Conservation (phyloP, 2,797 vertebrate species). For the Syncerus caffer region DNA sequence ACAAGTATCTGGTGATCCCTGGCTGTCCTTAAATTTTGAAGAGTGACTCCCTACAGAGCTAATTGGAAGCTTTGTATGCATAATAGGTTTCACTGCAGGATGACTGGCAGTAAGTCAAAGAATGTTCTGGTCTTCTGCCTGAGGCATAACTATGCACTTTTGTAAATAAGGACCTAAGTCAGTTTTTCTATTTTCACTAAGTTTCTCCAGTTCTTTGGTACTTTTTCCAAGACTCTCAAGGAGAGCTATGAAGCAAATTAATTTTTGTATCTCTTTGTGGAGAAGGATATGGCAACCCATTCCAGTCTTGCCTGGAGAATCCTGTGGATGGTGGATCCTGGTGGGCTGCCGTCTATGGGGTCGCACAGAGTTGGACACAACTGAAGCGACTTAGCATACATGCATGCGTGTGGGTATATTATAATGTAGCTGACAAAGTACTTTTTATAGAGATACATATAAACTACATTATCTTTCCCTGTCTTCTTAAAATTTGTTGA, state of each 20-base stretch:
- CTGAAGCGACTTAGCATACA: no score
- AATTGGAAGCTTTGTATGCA: constrained; percentile 18
- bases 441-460: neutral
- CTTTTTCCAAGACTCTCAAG: neutral
- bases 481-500: neutral
- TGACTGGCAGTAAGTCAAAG: neutral
- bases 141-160: neutral
- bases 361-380: no score
- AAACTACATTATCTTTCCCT: neutral
- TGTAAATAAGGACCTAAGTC: neutral
- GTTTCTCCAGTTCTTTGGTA: neutral
- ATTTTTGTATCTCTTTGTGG: neutral
- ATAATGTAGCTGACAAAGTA: neutral
- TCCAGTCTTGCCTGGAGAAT: no score
- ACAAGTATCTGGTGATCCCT: neutral
- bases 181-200: neutral
- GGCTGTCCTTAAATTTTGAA: neutral
- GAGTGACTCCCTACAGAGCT: neutral
- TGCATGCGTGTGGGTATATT: neutral
- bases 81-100: neutral
- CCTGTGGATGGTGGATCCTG: no score
- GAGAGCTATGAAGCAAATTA: neutral
- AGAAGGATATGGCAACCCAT: no score
- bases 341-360: no score
- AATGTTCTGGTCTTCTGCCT: neutral